Base-by-base conservation (phyloP, 2,888 invertebrate species). In the Habroteleia sp. region DNA sequence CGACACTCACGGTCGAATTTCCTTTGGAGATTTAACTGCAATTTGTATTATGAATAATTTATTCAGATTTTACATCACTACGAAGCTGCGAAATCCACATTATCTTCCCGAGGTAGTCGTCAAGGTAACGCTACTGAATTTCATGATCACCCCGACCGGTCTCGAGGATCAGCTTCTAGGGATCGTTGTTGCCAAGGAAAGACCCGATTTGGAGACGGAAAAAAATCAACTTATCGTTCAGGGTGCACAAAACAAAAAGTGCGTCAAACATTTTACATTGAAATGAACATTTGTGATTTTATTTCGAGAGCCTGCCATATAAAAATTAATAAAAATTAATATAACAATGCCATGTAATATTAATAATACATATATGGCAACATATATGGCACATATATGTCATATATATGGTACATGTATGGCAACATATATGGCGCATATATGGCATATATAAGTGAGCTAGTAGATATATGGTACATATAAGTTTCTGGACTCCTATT, bases 31-130 rank as follows among this genome's bases (percentile, higher is more conserved):
- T 16, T 31, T 25, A 20, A 44, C 33, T 52, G n/a, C 7, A 25
- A 54, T 54, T 31, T 37, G 39, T 52, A 29, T 60, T 69, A 62
- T 33, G 13, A 17, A 58, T 73, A 46, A 69, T 46, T 66, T 65
- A 84, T 82, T 11, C 81, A 95, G 96, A 81, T 92, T 98, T 79
- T 98, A 97, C 87, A 96, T 98, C 79, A 97, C 97, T 10, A 97
- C 98, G 1, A 97, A 97, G 86, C 89, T 97, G 33, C 91, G 96
- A 7, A 98, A 98, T 89, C 98, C 98, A 0, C 97, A 97, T 88
- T 98, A 97, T 86, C 89, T 97, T 50, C 97, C 98, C 0, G 98
- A 98, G 89, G 94, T 97, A 1, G 95, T 97, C 0, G 97, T 97
- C 0, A 96, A 98, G 87, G 94, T 95, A 1, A 95, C 97, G 0